Percentiles rank a stretch among this genome's conserved stretches.
Evolutionary conservation across 2,113 vertebrate species (phyloP).

Genomic region (Pycnonotus jocosus): DNA sequence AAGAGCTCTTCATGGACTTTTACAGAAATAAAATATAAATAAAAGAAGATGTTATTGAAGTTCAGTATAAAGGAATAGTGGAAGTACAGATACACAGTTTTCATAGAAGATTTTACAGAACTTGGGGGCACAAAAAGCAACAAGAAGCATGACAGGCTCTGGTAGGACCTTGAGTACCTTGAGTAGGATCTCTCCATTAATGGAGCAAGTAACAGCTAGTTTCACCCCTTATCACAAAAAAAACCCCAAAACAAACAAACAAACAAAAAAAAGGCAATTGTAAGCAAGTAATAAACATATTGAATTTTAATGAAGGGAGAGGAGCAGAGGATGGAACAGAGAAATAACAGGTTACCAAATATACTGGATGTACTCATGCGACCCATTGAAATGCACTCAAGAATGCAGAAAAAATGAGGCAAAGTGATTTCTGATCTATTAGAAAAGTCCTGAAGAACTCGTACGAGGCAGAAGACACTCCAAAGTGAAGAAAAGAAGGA

Average conservation of each 20-base stretch:
- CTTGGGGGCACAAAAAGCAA: not conserved
- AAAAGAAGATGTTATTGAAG: not conserved
- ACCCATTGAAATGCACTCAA: not conserved
- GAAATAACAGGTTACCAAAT: not conserved
- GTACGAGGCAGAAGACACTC: not conserved
- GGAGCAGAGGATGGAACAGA: not conserved
- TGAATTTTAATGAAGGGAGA: not conserved
- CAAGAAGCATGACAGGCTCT: not conserved
- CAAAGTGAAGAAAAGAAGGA: not conserved
- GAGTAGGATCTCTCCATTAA: too few relatives aligned
- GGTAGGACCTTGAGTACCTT: not conserved
- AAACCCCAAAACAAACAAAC: too few relatives aligned
- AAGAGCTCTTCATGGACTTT: not conserved
- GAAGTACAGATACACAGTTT: not conserved
- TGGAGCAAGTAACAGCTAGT: not conserved
- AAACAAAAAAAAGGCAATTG: not conserved
- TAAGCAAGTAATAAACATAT: not conserved
- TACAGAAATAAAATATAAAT: not conserved
- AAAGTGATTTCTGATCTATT: not conserved
- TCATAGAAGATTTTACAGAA: not conserved
- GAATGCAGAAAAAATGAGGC: not conserved
- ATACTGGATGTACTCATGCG: not conserved
- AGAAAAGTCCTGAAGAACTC: not conserved
- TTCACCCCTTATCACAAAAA: not conserved
- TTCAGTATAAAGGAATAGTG: not conserved